Percentiles rank a stretch among this genome's conserved stretches.
Conservation (phyloP, 2,888 invertebrate species). For the Coelinius sp. region DNA sequence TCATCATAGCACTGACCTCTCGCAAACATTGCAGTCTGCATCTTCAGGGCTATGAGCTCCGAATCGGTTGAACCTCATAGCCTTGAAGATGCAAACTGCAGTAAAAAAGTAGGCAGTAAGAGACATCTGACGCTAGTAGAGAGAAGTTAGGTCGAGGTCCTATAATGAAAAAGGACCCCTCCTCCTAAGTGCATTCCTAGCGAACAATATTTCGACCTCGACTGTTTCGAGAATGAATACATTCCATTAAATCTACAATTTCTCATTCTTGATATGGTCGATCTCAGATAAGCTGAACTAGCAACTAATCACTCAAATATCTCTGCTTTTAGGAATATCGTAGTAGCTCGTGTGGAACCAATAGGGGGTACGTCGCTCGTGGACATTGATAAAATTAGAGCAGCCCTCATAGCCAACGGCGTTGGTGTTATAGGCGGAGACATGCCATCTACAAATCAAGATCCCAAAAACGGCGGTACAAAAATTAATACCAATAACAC, state of each 20-base stretch:
- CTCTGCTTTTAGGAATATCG: conserved; percentile 58
- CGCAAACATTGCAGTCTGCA: too few species aligned
- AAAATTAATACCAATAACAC: conserved; percentile 42
- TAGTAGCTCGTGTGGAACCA: conserved; percentile 66
- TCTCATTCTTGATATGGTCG: background rate
- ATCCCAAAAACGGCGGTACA: conserved; percentile 32
- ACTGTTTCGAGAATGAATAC: too few species aligned
- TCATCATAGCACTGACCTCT: too few species aligned
- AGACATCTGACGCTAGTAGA: too few species aligned
- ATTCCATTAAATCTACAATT: too few species aligned
- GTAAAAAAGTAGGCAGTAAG: too few species aligned
- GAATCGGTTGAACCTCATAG: too few species aligned
- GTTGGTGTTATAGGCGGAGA: conserved; percentile 63
- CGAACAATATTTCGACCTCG: too few species aligned
- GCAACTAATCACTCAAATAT: conserved; percentile 19
- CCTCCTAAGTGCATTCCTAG: too few species aligned
- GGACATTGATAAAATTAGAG: conserved; percentile 66
- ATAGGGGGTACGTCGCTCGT: conserved; percentile 62
- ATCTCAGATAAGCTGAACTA: background rate
- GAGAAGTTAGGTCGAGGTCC: too few species aligned
- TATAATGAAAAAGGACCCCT: too few species aligned
- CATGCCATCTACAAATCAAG: conserved; percentile 47
- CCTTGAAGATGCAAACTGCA: background rate
- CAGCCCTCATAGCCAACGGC: conserved; percentile 64
- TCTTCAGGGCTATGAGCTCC: too few species aligned